These are phyloP conservation scores for Paragorgia papillata DNA, from an alignment of 92 coral and sea anemone genomes.

Conservation along the genomic window DNA sequence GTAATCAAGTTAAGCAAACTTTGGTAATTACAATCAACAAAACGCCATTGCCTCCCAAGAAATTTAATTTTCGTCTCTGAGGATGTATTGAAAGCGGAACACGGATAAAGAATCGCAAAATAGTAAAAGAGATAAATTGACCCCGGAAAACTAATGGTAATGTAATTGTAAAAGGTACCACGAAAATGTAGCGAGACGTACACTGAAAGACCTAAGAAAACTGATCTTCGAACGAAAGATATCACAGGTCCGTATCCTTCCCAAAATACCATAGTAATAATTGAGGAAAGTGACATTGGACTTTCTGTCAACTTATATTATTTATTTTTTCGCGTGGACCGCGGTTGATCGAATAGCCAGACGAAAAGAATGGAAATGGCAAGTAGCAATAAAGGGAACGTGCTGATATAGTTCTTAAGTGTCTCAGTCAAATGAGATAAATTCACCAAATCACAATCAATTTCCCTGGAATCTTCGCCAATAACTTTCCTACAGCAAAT, in stretches of 20 bases:
- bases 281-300: conserved; percentile 14
- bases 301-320: not conserved
- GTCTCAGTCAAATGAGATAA: not conserved
- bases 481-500: not conserved
- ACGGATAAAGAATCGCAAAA: not conserved
- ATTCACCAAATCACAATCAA: not conserved
- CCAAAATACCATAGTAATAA: not conserved
- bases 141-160: not conserved
- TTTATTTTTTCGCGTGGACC: not conserved
- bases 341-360: not conserved
- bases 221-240: not conserved
- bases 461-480: not conserved
- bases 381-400: not conserved
- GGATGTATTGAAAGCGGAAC: not conserved
- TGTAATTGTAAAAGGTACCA: not conserved
- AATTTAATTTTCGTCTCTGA: too few species aligned
- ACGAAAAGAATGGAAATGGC: not conserved
- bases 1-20: not conserved
- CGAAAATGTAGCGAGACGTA: not conserved
- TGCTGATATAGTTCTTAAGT: not conserved
- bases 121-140: too few species aligned
- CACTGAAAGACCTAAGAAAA: not conserved
- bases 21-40: not conserved
- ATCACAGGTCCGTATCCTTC: conserved; percentile 12
- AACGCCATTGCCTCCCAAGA: not conserved